Evolutionary conservation across 1,140 invertebrate species (phyloP), one percentile per base, ranked within the genome.

Genomic region (Coptotermes formosanus): DNA sequence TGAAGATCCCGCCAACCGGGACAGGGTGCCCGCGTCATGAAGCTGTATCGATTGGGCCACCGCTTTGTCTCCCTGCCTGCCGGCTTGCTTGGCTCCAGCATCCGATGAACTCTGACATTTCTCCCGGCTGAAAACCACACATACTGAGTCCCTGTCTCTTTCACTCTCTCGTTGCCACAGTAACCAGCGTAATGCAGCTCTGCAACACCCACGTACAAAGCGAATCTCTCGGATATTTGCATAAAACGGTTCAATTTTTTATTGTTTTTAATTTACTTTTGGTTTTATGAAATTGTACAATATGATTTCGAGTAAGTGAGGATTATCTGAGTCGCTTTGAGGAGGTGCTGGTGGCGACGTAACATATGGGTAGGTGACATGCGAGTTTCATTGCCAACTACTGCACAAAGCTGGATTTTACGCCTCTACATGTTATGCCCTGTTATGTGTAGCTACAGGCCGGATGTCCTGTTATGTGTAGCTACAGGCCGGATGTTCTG

Each of bases 101-200:
- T 75, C 64, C 64, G 25, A 75, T 75, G 64, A 75, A 75, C 64
- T 75, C 64, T 75, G 64, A 75, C 64, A 75, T 75, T 75, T 75
- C 64, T 75, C 64, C 64, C 64, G 64, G 64, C 64, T 75, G 64
- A 30, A 75, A 75, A 75, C 64, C 64, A 30, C 64, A 75, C 64
- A 75, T 25, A 75, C 64, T 30, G 3, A 25, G 11, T 75, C 7
- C 30, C 64, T n/a, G n/a, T 75, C 64, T 75, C 64, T 30, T 12
- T 75, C n/a, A 64, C 59, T 16, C 64, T 30, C 25, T 30, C 30
- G 64, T 75, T 75, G 64, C 64, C 64, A 75, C 64, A 75, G 64
- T 75, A 75, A 75, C 64, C 64, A 75, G 64, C 7, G 59, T 21
- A 1, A 21, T 64, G 12, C 12, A 64, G 16, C 64, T 30, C 25